These are phyloP conservation scores for Trypoxylon attenuatum DNA, from an alignment of 2,888 invertebrate genomes.

Conservation along the genomic window DNA sequence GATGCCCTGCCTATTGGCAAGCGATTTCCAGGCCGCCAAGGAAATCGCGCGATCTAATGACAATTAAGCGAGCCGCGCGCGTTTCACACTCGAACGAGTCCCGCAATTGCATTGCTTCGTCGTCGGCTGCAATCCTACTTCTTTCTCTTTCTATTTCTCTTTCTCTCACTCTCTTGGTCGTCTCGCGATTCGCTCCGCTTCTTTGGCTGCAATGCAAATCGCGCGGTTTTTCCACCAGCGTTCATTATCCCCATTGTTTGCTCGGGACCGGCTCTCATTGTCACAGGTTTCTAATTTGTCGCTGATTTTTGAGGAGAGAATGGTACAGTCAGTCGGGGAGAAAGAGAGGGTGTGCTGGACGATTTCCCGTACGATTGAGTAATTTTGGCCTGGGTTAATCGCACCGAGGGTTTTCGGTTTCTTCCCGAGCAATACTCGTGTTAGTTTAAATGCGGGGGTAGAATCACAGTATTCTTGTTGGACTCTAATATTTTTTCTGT, in stretches of 20 bases:
- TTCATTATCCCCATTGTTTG: background rate
- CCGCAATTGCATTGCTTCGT: conserved; percentile 20
- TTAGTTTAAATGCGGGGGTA: too few species aligned
- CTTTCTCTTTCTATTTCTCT: background rate
- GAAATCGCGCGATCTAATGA: conserved; percentile 32
- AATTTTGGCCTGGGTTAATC: too few species aligned
- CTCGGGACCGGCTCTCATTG: background rate
- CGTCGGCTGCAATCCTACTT: too few species aligned
- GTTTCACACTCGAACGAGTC: conserved; percentile 28
- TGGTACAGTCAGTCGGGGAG: too few species aligned
- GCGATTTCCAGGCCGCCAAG: conserved; percentile 8
- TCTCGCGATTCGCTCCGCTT: background rate
- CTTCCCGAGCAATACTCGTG: too few species aligned
- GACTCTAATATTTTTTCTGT: too few species aligned
- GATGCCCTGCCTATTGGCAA: conserved; percentile 10
- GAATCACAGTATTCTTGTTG: too few species aligned
- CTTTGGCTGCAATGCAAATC: background rate
- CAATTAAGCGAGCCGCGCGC: conserved; percentile 30
- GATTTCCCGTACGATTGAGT: too few species aligned
- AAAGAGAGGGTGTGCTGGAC: too few species aligned
- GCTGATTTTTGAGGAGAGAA: too few species aligned
- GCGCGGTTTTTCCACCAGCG: background rate
- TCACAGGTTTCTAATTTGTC: background rate
- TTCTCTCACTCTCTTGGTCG: background rate
- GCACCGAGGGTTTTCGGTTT: too few species aligned